phyloP scores from a whole-genome alignment of 1,140 invertebrate genomes.

The Oedothorax gibbosus region DNA sequence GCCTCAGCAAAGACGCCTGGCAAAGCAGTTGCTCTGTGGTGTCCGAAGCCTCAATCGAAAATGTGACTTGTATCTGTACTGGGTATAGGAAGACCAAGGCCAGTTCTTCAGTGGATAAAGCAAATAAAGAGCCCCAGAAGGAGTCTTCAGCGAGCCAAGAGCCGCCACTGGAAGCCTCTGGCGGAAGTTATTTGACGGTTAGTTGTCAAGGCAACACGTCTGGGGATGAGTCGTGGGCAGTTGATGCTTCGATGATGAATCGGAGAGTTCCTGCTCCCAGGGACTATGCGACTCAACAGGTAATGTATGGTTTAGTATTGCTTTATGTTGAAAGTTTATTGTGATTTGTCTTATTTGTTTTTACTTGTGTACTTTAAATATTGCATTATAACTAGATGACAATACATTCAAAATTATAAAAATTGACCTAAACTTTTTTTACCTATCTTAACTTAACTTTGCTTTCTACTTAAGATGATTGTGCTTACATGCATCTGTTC shows the following conservation, averaged over 20 bases:
- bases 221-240: conserved; percentile 11
- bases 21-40: conserved; percentile 55
- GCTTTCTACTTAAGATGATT: no score
- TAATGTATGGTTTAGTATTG: neutral
- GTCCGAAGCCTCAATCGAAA: conserved; percentile 56
- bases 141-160: conserved; percentile 63
- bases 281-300: conserved; percentile 7
- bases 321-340: no score
- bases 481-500: no score
- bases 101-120: conserved; percentile 67
- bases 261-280: conserved; percentile 20
- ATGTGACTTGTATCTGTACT: conserved; percentile 74
- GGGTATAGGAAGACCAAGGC: conserved; percentile 74
- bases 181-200: conserved; percentile 24
- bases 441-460: no score
- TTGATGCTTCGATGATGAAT: neutral
- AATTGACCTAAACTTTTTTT: no score
- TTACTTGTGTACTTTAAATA: no score
- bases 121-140: conserved; percentile 71
- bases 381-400: no score
- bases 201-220: conserved; percentile 35
- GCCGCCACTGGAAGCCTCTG: neutral
- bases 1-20: conserved; percentile 31
- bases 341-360: no score
- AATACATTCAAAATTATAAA: no score